Base-by-base conservation (phyloP, 1,140 invertebrate species). In the Leptinotarsa texana region DNA sequence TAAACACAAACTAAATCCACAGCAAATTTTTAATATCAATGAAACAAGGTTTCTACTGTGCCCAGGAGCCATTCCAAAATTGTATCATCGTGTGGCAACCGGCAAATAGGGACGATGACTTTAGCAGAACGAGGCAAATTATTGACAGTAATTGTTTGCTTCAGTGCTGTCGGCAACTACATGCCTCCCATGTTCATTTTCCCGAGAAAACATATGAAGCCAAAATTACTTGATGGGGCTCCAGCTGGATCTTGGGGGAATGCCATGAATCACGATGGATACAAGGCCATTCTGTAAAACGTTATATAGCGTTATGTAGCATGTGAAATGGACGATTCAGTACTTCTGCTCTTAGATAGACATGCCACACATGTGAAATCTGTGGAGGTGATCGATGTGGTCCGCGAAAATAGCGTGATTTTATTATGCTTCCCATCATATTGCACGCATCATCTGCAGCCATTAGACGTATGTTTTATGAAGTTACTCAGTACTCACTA, bases 171-270 rank as follows among this genome's bases (percentile, higher is more conserved):
- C n/a, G 51, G 51, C 15, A 57, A 57, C 13, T n/a, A 17, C 3
- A 78, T 83, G 74, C 83, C 82, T 2, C 78, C 79, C 67, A 75
- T 85, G 77, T 74, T 85, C 47, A 77, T 84, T 74, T 79, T 77
- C 47, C 62, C n/a, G 70, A 80, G 69, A 65, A 82, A 69, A 33
- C 1, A 2, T 33, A 8, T 11, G 33, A 33, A 33, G 27, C 6
- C 27, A 33, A 6, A 33, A 33, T 33, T 33, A 33, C 33, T 1
- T 8, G 33, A 33, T 33, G 6, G 8, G 33, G 33, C 8, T 33
- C 33, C 33, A 33, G 6, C 33, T 33, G 33, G 33, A 33, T 33
- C 33, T 33, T 33, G 33, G 33, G 6, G 33, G 33, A 33, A 33
- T 33, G 33, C 33, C 33, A 11, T 8, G 33, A 8, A 33, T 33